A percentile compares a stretch with the other conserved stretches of the same genome.
phyloP scores from a whole-genome alignment of 2,113 vertebrate genomes.

The Rattus rattus region DNA sequence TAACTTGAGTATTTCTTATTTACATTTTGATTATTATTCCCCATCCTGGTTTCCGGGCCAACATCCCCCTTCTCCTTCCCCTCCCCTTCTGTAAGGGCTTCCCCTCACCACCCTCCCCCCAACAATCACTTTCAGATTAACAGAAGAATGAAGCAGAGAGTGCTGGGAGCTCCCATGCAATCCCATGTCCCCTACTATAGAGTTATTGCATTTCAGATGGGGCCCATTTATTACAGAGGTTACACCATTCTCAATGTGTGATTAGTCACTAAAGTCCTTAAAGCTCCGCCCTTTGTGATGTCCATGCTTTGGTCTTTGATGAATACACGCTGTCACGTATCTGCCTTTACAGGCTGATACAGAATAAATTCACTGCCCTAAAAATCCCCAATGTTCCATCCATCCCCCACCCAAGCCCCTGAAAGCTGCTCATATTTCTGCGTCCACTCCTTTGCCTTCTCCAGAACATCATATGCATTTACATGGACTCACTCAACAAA shows the following conservation, averaged over 20 bases:
- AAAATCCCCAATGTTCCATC: no score
- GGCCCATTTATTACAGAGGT: fast-evolving
- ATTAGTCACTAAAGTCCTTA: background rate
- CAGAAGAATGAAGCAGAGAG: background rate
- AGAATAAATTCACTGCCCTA: no score
- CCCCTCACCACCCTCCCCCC: no score
- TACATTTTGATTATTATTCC: no score
- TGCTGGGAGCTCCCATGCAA: background rate
- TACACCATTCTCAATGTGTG: fast-evolving
- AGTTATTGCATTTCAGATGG: background rate
- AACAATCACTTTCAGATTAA: background rate
- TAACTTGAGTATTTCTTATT: no score
- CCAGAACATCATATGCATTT: background rate
- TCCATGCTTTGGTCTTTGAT: background rate
- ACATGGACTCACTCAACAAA: background rate
- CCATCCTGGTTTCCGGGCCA: no score
- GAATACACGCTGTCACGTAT: fast-evolving
- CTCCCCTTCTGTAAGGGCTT: no score
- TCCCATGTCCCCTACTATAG: no score
- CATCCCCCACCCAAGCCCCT: background rate
- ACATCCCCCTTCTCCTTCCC: no score
- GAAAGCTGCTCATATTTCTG: no score
- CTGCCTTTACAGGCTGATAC: background rate
- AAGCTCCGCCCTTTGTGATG: background rate
- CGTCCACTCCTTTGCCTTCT: background rate